phyloP scores from a whole-genome alignment of 2,113 vertebrate genomes.

The Hassar affinis region DNA sequence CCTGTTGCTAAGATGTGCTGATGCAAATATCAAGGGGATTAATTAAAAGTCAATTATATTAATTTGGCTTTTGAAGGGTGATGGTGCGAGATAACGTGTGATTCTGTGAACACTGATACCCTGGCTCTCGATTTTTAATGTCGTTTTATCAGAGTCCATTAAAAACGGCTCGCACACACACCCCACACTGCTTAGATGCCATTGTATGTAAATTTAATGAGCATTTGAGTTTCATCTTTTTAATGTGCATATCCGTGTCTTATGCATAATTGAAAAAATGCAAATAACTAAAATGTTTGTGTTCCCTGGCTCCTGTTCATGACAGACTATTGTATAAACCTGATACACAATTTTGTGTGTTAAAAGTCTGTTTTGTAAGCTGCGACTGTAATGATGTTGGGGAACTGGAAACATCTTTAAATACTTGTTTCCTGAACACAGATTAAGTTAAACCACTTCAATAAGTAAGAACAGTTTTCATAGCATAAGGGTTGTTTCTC shows the following conservation, averaged over 20 bases:
- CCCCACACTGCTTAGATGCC: slow-evolving; percentile 66
- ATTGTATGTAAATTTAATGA: slow-evolving; percentile 71
- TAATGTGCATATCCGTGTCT: slow-evolving; percentile 70
- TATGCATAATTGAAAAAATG: slow-evolving; percentile 75
- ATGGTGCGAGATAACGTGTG: slow-evolving; percentile 74
- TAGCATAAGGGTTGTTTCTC: not conserved
- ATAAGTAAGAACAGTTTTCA: not conserved
- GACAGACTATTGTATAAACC: slow-evolving; percentile 24
- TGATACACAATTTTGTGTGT: slow-evolving; percentile 21
- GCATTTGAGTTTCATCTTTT: slow-evolving; percentile 64
- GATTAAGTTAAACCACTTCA: not conserved
- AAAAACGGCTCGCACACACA: slow-evolving; percentile 54
- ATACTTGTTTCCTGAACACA: not conserved
- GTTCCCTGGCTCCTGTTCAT: slow-evolving; percentile 48
- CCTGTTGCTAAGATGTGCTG: slow-evolving; percentile 83
- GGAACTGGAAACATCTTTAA: not conserved
- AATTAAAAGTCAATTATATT: slow-evolving; percentile 93
- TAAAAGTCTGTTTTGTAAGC: slow-evolving; percentile 12
- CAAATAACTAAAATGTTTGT: slow-evolving; percentile 67
- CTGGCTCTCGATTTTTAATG: slow-evolving; percentile 58
- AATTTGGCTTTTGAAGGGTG: slow-evolving; percentile 81
- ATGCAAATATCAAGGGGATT: slow-evolving; percentile 91
- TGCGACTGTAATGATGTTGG: not conserved
- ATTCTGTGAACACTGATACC: slow-evolving; percentile 57
- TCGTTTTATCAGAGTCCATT: slow-evolving; percentile 66